Conservation (phyloP, 2,113 vertebrate genomes). For the Tachysurus fulvidraco region DNA sequence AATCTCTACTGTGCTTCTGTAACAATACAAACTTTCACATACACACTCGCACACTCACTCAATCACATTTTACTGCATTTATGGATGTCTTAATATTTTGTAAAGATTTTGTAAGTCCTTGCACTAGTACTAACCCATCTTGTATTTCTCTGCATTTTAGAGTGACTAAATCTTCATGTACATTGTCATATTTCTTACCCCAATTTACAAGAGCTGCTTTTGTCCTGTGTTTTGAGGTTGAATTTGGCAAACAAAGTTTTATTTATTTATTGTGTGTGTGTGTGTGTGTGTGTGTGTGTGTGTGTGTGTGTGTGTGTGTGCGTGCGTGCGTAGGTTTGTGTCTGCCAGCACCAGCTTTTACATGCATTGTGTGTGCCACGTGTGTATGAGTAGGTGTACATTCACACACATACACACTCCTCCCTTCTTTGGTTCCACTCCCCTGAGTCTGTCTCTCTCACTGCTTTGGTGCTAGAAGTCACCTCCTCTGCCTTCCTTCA, state of each 20-base stretch:
- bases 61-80: not conserved
- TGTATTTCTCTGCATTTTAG: not conserved
- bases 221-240: not conserved
- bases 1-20: conserved; percentile 69
- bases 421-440: conserved; percentile 55
- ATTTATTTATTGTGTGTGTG: conserved; percentile 61
- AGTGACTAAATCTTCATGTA: not conserved
- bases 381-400: not conserved
- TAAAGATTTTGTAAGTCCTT: conserved; percentile 14
- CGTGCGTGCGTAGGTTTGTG: conserved; percentile 41
- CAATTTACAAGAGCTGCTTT: not conserved
- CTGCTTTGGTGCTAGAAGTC: conserved; percentile 75
- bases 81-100: conserved; percentile 16
- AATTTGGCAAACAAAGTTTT: not conserved
- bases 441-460: conserved; percentile 71
- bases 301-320: conserved; percentile 54
- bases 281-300: conserved; percentile 36
- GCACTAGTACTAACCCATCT: not conserved
- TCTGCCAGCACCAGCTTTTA: conserved; percentile 14
- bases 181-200: not conserved
- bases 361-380: not conserved
- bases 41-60: not conserved
- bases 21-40: conserved; percentile 56
- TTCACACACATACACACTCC: conserved; percentile 38
- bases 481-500: conserved; percentile 71